phyloP scores from a whole-genome alignment of 37 sponge, comb jelly and placozoan genomes.

The Tethya wilhelma region DNA sequence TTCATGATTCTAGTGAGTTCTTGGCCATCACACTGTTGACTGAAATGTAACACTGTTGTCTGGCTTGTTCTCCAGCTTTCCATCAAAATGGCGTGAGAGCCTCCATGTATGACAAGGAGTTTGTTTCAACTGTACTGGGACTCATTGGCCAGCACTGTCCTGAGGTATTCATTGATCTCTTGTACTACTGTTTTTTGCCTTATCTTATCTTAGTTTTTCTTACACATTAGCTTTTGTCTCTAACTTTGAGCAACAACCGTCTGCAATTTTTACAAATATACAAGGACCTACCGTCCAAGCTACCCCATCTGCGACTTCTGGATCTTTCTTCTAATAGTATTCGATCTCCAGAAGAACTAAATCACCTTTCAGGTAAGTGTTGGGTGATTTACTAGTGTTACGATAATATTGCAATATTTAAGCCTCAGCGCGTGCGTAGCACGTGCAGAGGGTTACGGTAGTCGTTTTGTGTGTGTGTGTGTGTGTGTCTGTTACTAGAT shows the following conservation, averaged over 20 bases:
- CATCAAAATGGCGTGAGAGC: conserved; percentile 37
- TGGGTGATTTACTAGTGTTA: too few relatives aligned
- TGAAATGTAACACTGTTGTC: not conserved
- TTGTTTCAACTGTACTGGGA: conserved; percentile 47
- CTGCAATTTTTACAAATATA: conserved; percentile 49
- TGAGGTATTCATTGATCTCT: conserved; percentile 16
- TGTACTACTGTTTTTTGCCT: not conserved
- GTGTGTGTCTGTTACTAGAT: too few relatives aligned
- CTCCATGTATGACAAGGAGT: conserved; percentile 41
- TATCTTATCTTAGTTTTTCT: not conserved
- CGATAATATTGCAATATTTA: too few relatives aligned
- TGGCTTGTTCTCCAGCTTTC: conserved; percentile 19
- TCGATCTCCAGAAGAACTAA: conserved; percentile 24
- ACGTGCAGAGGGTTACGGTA: too few relatives aligned
- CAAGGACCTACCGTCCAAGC: conserved; percentile 24
- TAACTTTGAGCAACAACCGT: conserved; percentile 60
- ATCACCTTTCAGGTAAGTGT: conserved; percentile 23
- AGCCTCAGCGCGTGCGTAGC: too few relatives aligned
- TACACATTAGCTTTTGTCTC: conserved; percentile 36
- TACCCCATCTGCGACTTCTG: conserved; percentile 33
- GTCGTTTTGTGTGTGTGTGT: too few relatives aligned
- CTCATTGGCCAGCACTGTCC: conserved; percentile 60
- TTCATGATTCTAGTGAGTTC: conserved; percentile 55
- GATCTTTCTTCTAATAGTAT: conserved; percentile 63
- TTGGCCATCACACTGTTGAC: not conserved